Conservation (phyloP, 23 tunicate genomes). For the Styela clava region DNA sequence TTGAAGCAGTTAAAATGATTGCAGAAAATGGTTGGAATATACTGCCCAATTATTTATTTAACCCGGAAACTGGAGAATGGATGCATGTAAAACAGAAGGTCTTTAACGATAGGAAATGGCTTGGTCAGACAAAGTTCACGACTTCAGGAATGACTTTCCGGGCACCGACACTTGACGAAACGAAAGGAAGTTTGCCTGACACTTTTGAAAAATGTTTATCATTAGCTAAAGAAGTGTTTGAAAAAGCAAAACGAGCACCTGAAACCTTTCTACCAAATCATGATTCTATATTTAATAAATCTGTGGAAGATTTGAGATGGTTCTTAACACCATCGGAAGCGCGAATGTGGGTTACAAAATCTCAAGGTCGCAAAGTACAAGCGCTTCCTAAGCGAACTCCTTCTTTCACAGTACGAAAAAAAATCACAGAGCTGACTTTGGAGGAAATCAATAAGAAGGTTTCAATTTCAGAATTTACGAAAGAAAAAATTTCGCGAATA, state of each 20-base stretch:
- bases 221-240: conserved; percentile 47
- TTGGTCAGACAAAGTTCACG: conserved; percentile 67
- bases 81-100: conserved; percentile 34
- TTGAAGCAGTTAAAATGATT: conserved; percentile 25
- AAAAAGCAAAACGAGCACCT: conserved; percentile 9
- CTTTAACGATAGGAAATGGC: conserved; percentile 73
- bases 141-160: conserved; percentile 34
- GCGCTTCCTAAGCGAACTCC: not conserved
- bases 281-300: conserved; percentile 11
- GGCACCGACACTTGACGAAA: conserved; percentile 3
- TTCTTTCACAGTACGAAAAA: conserved; percentile 23
- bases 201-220: conserved; percentile 42
- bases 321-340: conserved; percentile 48
- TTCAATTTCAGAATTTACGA: not conserved
- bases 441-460: not conserved
- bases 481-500: not conserved
- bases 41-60: conserved; percentile 32
- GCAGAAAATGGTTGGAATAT: conserved; percentile 37
- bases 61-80: conserved; percentile 56
- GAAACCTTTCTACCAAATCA: conserved; percentile 16
- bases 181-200: not conserved
- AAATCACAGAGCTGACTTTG: not conserved
- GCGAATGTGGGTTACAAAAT: not conserved
- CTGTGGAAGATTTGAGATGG: conserved; percentile 40
- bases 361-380: not conserved